phyloP scores from a whole-genome alignment of 2,888 invertebrate species.

The Callyntrura guangdongensis region DNA sequence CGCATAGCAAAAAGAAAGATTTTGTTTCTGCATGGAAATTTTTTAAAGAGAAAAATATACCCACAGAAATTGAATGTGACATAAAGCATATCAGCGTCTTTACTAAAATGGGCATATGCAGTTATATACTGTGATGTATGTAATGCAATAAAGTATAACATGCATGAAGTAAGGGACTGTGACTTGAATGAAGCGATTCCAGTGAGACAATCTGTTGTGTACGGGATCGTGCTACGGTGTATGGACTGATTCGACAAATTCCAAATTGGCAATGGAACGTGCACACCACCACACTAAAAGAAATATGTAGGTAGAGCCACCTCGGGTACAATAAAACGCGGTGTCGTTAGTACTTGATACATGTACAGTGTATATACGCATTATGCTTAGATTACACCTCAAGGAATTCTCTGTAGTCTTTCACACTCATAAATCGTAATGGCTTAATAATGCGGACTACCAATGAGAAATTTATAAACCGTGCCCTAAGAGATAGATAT shows the following conservation, averaged over 20 bases:
- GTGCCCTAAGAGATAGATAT: neutral
- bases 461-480: conserved; percentile 26
- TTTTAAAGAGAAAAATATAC: neutral
- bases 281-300: conserved; percentile 21
- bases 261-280: conserved; percentile 6
- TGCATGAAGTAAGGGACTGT: neutral
- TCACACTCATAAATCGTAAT: conserved; percentile 13
- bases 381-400: conserved; percentile 44
- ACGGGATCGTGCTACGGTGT: neutral
- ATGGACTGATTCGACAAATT: neutral
- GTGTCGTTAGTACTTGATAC: conserved; percentile 48
- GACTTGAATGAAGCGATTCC: too few species aligned
- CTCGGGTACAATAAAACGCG: conserved; percentile 53
- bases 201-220: too few species aligned
- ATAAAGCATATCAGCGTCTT: neutral
- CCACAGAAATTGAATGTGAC: conserved; percentile 6
- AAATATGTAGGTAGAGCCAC: conserved; percentile 34
- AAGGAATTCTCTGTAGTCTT: conserved; percentile 17
- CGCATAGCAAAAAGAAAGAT: neutral
- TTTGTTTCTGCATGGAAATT: neutral
- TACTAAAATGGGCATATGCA: neutral
- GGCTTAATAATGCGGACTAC: conserved; percentile 37
- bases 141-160: neutral
- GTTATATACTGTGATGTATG: neutral
- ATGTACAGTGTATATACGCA: conserved; percentile 37